phyloP scores from a whole-genome alignment of 2,888 invertebrate genomes.

The Prosopocoilus inquinatus region DNA sequence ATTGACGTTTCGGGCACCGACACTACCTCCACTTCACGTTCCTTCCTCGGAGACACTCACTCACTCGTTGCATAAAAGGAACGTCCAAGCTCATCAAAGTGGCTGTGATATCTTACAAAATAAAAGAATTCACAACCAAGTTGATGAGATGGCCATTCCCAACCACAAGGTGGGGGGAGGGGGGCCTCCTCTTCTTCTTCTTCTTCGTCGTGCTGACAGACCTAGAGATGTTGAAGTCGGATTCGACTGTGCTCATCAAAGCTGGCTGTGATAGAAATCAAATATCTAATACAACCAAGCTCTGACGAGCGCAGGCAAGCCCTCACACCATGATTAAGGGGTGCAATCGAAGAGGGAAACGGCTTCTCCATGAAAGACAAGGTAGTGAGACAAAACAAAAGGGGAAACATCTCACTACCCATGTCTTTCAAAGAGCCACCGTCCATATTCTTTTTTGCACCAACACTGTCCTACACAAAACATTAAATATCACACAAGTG shows the following conservation, averaged over 20 bases:
- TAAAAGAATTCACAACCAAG: conserved; percentile 82
- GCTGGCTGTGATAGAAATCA: conserved; percentile 88
- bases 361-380: conserved; percentile 90
- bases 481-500: too few species aligned
- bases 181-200: conserved; percentile 38
- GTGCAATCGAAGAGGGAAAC: conserved; percentile 40
- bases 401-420: conserved; percentile 93
- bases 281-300: conserved; percentile 72
- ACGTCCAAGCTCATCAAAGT: conserved; percentile 81
- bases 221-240: neutral
- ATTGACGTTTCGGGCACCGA: conserved; percentile 62
- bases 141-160: conserved; percentile 70
- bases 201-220: neutral
- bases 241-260: conserved; percentile 85
- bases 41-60: neutral
- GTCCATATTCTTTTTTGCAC: conserved; percentile 19
- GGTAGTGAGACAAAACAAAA: conserved; percentile 86
- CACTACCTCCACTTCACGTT: too few species aligned
- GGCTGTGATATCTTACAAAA: conserved; percentile 89
- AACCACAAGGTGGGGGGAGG: too few species aligned
- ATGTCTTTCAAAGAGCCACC: conserved; percentile 87
- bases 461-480: neutral
- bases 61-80: conserved; percentile 24
- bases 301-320: conserved; percentile 46
- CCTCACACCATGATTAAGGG: neutral